Evolutionary conservation across 1,140 invertebrate species (phyloP), one percentile per base, ranked within the genome.

Genomic region (Aethina tumida): DNA sequence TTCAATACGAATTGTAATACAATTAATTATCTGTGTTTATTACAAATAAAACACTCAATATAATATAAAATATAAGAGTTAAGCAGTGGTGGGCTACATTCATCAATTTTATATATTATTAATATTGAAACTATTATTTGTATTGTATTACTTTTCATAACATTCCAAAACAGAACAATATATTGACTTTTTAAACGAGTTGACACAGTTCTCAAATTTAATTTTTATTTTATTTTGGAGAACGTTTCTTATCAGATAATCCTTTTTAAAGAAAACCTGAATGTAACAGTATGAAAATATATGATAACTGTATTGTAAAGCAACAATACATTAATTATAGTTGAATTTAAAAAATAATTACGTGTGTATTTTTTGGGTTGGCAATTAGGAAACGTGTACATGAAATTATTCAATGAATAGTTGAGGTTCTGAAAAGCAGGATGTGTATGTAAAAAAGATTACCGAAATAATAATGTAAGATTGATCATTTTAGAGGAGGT

Each of bases 401-500:
- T n/a, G n/a, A n/a, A n/a, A n/a, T n/a, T n/a, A n/a, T n/a, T n/a
- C n/a, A n/a, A n/a, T n/a, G n/a, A 47, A 47, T 37, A 37, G 36
- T 16, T 27, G 16, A 25, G 39, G 35, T 28, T 43, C 39, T 13
- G 39, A 47, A 43, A 35, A 43, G 26, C 45, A 43, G 45, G 41
- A 47, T 47, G 41, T 47, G 41, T 47, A 44, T n/a, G n/a, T n/a
- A n/a, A n/a, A n/a, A n/a, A n/a, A n/a, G n/a, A n/a, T n/a, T n/a
- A n/a, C n/a, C n/a, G n/a, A 44, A 50, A 42, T 39, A 47, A 41
- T 44, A 50, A 39, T 42, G 43, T 32, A 44, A 41, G 45, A 47
- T 45, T 45, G 44, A 51, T 51, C 35, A 36, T 30, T 40, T 35
- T 36, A 43, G 44, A 40, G 29, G 15, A 27, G 25, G 18, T 17